Evolutionary conservation across 2,797 vertebrate genomes (phyloP), one percentile per base, ranked within the genome.

Genomic region (Garrulus glandarius): DNA sequence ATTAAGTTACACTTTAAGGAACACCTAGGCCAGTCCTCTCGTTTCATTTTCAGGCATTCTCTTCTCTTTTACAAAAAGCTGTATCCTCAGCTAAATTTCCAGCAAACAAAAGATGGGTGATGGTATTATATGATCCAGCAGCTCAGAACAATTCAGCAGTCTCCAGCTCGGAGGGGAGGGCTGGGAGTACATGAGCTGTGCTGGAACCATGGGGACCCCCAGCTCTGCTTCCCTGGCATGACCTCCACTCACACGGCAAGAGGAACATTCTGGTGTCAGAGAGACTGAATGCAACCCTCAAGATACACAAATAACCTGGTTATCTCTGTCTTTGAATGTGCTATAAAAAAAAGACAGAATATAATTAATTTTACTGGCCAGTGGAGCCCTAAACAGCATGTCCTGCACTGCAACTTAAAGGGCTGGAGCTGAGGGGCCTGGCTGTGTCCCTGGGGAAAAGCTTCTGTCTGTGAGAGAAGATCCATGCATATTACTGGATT

Each of bases 381-480:
- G 26, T 2, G 7, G 30, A 91, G 15, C 12, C 27, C 34, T 39
- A 16, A 67, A 36, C 3, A 47, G 43, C 1, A 1, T 0, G 4
- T 75, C 12, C 32, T 47, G 14, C 47, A 19, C 29, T 39, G 46
- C 5, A 9, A 4, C 23, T 44, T 30, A 9, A 47, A 34, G 37
- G 44, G 19, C 26, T 68, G 61, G 29, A 59, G 26, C 53, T 15
- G 21, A 60, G 32, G 22, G 20, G 6, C 37, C 49, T 4, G 3
- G 20, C n/a, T 1, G 1, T 20, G 43, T 19, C 37, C 15, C 23
- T 1, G 0, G n/a, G 19, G 56, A 13, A 1, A 43, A 9, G 15
- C 1, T n/a, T n/a, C n/a, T n/a, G n/a, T n/a, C n/a, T 53, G 23
- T 46, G n/a, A 46, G 29, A 44, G 29, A 13, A 53, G 16, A 60